phyloP scores from a whole-genome alignment of 2,888 invertebrate species.

The Sinotaia quadrata region DNA sequence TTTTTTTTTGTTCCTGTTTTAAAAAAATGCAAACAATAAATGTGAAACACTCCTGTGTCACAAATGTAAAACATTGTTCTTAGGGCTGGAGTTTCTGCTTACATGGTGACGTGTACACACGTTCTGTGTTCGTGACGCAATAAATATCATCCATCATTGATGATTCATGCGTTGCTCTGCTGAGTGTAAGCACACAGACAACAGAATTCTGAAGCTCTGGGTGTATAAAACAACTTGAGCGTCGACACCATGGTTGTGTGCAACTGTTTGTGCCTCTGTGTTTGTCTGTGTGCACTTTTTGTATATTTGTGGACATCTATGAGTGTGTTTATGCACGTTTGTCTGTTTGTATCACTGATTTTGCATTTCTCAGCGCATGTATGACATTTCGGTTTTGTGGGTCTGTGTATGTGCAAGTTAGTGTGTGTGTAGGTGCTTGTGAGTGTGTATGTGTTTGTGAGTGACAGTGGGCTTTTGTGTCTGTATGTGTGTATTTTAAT shows the following conservation, averaged over 20 bases:
- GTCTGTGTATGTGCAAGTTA: background rate
- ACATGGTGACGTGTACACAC: constrained; percentile 1
- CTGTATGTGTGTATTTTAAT: constrained; percentile 4
- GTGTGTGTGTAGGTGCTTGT: background rate
- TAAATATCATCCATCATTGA: no score
- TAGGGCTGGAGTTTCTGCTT: background rate
- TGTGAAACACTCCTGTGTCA: no score
- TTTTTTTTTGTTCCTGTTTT: no score
- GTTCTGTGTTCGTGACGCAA: background rate
- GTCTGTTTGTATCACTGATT: background rate
- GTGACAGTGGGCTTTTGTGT: constrained; percentile 7
- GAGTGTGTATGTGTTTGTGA: background rate
- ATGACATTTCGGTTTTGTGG: background rate
- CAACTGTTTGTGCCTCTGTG: background rate
- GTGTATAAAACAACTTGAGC: no score
- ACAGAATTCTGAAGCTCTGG: no score
- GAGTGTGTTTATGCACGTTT: background rate
- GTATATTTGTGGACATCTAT: no score
- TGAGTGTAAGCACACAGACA: no score
- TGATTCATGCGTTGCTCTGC: no score
- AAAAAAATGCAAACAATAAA: no score
- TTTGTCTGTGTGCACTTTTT: background rate
- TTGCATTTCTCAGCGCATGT: background rate
- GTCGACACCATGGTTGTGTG: background rate
- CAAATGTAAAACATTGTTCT: background rate